Evolutionary conservation across 2,888 invertebrate species (phyloP), one percentile per base, ranked within the genome.

Genomic region (Eilema sororculum): DNA sequence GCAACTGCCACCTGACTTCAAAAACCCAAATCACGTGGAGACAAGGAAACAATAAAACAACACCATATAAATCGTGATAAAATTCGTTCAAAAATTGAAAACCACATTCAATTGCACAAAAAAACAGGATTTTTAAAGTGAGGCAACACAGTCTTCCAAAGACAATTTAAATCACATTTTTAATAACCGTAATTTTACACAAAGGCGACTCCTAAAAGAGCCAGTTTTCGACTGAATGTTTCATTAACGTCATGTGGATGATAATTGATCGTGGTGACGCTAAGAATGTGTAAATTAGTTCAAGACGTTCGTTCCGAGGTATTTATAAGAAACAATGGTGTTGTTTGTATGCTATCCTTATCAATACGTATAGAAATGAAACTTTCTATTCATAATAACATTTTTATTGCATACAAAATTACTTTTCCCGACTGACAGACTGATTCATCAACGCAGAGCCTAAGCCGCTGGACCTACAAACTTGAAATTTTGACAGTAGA

Each of bases 191-290:
- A 60, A 67, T 71, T 73, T 13, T 28, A 71, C 63, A 74, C 79
- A 75, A 77, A 74, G 69, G 74, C 74, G 64, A 69, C 68, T 68
- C 41, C 59, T 46, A 62, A 72, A 52, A 69, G 68, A 76, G 76
- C 77, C 74, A 68, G 24, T 59, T 72, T 59, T 20, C 63, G 59
- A 69, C 68, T 71, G 69, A 72, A 77, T 84, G 87, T 90, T 89
- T 41, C 41, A 13, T 16, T 16, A 41, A 41, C 41, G 41, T 41
- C 41, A 41, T 1, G 6, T 41, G 41, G 0, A 41, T 8, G 41
- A 16, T 41, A 41, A 41, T 41, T 41, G 41, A 41, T 41, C 41
- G 41, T 16, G 33, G 33, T 81, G 81, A 80, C 79, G 76, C 75
- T 28, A 24, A 41, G 25, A 25, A 58, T 65, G 65, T 69, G 69